phyloP scores from a whole-genome alignment of 2,888 invertebrate genomes.

The Chromoteleia sp. region DNA sequence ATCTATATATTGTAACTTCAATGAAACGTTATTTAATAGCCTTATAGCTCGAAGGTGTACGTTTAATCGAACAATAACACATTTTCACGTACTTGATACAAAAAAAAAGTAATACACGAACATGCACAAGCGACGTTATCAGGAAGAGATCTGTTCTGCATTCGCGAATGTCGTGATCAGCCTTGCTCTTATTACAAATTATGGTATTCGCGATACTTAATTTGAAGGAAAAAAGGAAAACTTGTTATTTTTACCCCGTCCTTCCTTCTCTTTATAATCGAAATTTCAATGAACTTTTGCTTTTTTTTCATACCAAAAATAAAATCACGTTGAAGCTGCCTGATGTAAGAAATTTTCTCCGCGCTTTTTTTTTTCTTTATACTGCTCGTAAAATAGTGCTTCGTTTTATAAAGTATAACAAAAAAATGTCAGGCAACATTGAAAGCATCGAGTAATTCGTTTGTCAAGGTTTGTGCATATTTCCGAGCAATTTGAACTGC shows the following conservation, averaged over 20 bases:
- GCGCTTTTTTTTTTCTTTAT: too few species aligned
- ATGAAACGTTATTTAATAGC: neutral
- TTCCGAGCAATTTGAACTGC: conserved; percentile 11
- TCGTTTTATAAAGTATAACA: too few species aligned
- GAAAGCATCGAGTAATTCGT: neutral
- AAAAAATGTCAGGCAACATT: neutral
- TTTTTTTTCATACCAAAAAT: neutral
- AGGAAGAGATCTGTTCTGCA: conserved; percentile 11
- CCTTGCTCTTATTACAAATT: conserved; percentile 44
- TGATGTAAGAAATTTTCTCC: too few species aligned
- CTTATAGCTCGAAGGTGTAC: neutral
- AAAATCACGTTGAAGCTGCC: neutral
- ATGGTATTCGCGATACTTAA: conserved; percentile 4
- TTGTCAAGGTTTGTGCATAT: neutral
- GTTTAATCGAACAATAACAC: conserved; percentile 38
- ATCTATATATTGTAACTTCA: too few species aligned
- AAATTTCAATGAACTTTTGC: neutral
- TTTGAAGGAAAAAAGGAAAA: conserved; percentile 4
- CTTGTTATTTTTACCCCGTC: conserved; percentile 18
- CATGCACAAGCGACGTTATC: conserved; percentile 37
- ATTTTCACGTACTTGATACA: conserved; percentile 20
- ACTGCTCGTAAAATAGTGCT: too few species aligned
- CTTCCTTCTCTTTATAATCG: conserved; percentile 9
- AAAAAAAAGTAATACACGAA: too few species aligned
- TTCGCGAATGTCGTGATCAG: conserved; percentile 37